Evolutionary conservation across 2,888 invertebrate genomes (phyloP), one percentile per base, ranked within the genome.

Genomic region (Pterostichus niger): DNA sequence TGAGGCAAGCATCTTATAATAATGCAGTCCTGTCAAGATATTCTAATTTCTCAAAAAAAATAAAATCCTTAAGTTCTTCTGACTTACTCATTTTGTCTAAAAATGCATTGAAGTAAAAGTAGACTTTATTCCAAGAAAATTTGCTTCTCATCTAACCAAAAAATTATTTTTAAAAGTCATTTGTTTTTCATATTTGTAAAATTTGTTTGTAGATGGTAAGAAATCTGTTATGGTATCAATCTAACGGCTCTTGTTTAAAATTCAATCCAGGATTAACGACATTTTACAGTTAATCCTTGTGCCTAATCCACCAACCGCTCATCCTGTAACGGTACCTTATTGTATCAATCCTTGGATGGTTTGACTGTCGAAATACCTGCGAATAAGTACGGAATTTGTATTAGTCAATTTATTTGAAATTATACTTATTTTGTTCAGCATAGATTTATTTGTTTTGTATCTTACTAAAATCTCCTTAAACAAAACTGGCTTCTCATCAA

Each of bases 301-400:
- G 15, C 24, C 11, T 59, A 59, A 59, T 59, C 59, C 24, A 6
- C 10, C 6, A 31, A 59, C 24, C 59, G 59, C 17, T 59, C 24
- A 59, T 59, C 59, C 59, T 24, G 24, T 59, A 59, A 59, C 59
- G 7, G 24, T 59, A 24, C 56, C 24, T 56, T 56, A 49, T 49
- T 49, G 59, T 59, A 59, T 56, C 24, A 9, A 17, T 11, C 15
- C 3, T 24, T 31, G 59, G 10, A 24, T 7, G 24, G 24, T 17
- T 59, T 17, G 59, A 31, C 31, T 24, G 10, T 11, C 7, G 31
- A 9, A 17, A 11, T 59, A 17, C n/a, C n/a, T n/a, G n/a, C 59
- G 10, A 59, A 24, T 59, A 59, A n/a, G 4, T 15, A 31, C 24
- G 31, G 24, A 2, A 31, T 10, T 24, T 17, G 24, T 59, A 15